A percentile compares a stretch with the other conserved stretches of the same genome.
Conservation (phyloP, 2,113 vertebrate species). For the Catharus fuscescens region DNA sequence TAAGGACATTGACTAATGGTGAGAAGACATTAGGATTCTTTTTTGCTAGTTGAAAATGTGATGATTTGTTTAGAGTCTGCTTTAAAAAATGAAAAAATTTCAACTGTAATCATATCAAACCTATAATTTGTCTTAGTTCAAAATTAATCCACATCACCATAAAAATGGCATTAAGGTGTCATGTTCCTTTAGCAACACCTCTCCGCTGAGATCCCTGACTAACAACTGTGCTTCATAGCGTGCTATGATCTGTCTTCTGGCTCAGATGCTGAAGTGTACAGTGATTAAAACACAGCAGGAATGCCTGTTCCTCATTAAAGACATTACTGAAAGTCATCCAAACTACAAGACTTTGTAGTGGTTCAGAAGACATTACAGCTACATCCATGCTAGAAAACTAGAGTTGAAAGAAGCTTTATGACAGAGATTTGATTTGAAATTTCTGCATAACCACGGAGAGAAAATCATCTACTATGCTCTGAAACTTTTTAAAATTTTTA, state of each 20-base stretch:
- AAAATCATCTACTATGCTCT: not conserved
- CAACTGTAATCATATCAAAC: not conserved
- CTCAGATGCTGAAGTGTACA: not conserved
- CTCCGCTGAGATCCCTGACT: not conserved
- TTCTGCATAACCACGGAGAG: not conserved
- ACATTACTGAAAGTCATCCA: not conserved
- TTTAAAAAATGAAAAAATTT: not conserved
- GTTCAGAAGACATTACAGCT: not conserved
- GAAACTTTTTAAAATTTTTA: not conserved
- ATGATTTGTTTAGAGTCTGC: not conserved
- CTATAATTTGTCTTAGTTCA: not conserved
- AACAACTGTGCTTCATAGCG: not conserved
- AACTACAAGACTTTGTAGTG: not conserved
- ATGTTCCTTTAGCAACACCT: not conserved
- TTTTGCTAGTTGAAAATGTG: not conserved
- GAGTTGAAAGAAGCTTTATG: not conserved
- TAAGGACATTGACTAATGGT: not conserved
- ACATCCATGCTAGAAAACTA: not conserved
- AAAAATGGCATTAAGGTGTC: not conserved
- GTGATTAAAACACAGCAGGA: constrained; percentile 12
- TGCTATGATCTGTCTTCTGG: not conserved
- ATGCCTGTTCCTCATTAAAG: not conserved
- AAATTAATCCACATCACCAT: not conserved
- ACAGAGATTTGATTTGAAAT: not conserved
- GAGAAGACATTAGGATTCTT: not conserved